Conservation (phyloP, 2,797 vertebrate genomes). For the Anas flavirostris region DNA sequence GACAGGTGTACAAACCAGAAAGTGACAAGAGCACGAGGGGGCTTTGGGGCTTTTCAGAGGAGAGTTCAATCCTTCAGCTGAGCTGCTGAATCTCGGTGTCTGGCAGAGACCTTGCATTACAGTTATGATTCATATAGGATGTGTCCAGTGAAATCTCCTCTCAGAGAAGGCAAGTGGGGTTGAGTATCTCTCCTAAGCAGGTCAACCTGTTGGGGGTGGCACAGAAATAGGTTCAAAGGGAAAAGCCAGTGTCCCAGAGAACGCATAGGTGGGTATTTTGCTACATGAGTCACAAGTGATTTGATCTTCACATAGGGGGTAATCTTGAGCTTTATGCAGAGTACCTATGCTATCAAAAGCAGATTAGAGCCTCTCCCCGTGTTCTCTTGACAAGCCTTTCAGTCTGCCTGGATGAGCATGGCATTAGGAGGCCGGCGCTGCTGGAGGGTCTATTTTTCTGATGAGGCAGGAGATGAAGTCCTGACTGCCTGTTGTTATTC, state of each 20-base stretch:
- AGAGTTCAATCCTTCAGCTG: background rate
- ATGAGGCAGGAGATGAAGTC: background rate
- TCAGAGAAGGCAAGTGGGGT: background rate
- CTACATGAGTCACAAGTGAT: background rate
- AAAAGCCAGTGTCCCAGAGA: background rate
- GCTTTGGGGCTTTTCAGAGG: background rate
- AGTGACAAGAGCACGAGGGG: background rate
- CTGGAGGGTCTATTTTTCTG: slow-evolving; percentile 20
- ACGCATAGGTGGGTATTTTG: background rate
- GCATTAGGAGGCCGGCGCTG: background rate
- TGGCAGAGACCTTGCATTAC: background rate
- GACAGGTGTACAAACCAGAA: background rate
- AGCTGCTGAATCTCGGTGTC: background rate
- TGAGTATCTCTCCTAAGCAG: background rate
- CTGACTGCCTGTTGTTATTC: slow-evolving; percentile 12
- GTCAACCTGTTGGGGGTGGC: background rate
- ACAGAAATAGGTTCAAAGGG: background rate
- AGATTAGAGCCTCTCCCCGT: background rate
- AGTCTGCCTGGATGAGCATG: background rate
- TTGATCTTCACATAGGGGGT: background rate
- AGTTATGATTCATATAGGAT: background rate
- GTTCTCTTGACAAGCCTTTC: background rate
- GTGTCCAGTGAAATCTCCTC: background rate
- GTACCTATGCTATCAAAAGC: background rate
- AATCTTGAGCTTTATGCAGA: background rate